A percentile compares a stretch with the other conserved stretches of the same genome.
phyloP scores from a whole-genome alignment of 2,888 invertebrate species.

The Phragmatobia fuliginosa region DNA sequence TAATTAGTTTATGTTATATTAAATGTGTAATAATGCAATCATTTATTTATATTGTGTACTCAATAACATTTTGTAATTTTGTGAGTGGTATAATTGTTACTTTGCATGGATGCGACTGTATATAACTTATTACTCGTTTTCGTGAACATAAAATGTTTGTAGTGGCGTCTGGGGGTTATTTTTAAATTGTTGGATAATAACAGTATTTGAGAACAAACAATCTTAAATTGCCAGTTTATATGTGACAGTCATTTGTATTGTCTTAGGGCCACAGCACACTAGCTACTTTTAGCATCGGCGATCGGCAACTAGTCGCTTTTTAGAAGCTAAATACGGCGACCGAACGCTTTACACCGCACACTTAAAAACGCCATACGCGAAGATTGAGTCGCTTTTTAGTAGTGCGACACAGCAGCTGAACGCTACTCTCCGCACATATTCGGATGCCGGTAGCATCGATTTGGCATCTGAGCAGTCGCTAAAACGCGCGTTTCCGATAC shows the following conservation, averaged over 20 bases:
- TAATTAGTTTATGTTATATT: background rate
- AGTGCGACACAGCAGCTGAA: too few species aligned
- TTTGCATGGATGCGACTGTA: slow-evolving; percentile 45
- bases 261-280: too few species aligned
- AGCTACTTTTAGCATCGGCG: too few species aligned
- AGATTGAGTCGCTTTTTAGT: too few species aligned
- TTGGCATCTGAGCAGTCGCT: too few species aligned
- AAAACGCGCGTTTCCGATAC: too few species aligned
- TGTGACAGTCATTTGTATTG: background rate
- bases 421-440: too few species aligned
- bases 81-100: slow-evolving; percentile 43
- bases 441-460: too few species aligned
- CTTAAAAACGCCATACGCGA: too few species aligned
- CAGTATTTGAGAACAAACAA: background rate
- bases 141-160: slow-evolving; percentile 19
- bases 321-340: too few species aligned
- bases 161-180: slow-evolving; percentile 22
- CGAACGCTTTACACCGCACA: too few species aligned
- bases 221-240: background rate
- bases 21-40: slow-evolving; percentile 15
- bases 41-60: slow-evolving; percentile 22
- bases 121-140: slow-evolving; percentile 11
- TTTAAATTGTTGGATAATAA: background rate
- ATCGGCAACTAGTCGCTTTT: too few species aligned
- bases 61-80: slow-evolving; percentile 25